phyloP scores from a whole-genome alignment of 2,888 invertebrate genomes.

The Stenodera caucasica region DNA sequence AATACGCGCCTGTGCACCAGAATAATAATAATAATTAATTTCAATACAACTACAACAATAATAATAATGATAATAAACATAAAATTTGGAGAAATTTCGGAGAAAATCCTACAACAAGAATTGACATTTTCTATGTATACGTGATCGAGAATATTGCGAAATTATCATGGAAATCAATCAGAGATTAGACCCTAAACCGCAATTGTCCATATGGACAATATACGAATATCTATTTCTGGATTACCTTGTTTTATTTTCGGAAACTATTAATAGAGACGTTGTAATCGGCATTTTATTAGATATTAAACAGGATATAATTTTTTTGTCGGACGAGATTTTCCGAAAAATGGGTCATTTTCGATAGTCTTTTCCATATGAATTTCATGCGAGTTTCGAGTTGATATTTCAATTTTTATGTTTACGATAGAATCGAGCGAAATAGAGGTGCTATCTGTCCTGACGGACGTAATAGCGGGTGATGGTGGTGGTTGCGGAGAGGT shows the following conservation, averaged over 20 bases:
- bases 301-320: slow-evolving; percentile 29
- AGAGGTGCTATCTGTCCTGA: slow-evolving; percentile 20
- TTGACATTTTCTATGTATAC: too few relatives aligned
- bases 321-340: too few relatives aligned
- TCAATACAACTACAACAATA: too few relatives aligned
- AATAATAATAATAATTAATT: too few relatives aligned
- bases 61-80: too few relatives aligned
- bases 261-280: slow-evolving; percentile 33
- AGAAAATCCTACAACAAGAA: too few relatives aligned
- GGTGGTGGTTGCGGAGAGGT: slow-evolving; percentile 37
- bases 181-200: neutral
- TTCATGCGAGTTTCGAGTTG: too few relatives aligned
- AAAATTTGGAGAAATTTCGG: too few relatives aligned
- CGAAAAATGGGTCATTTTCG: too few relatives aligned
- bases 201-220: slow-evolving; percentile 15
- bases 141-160: too few relatives aligned
- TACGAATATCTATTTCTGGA: slow-evolving; percentile 26
- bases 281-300: slow-evolving; percentile 28
- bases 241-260: slow-evolving; percentile 36
- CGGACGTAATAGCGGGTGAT: slow-evolving; percentile 26
- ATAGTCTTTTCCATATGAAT: too few relatives aligned
- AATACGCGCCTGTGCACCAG: slow-evolving; percentile 29
- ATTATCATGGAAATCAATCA: too few relatives aligned
- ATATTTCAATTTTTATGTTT: slow-evolving; percentile 29
- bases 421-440: slow-evolving; percentile 23